Evolutionary conservation across 2,113 vertebrate species (phyloP), one percentile per base, ranked within the genome.

Genomic region (Herpetotheres cachinnans): DNA sequence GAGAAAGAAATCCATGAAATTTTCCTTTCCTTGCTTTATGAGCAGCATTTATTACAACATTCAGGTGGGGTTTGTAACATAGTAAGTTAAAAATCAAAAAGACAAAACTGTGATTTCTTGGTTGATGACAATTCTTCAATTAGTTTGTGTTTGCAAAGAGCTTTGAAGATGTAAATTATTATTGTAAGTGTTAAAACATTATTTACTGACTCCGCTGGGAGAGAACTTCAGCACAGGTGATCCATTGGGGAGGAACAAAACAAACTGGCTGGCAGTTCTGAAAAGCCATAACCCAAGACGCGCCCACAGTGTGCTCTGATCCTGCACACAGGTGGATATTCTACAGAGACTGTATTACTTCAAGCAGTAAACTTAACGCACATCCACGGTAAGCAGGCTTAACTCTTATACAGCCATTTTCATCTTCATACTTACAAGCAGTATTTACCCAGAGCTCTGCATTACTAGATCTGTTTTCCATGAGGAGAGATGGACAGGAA

Each of bases 51-150:
- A 47, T 47, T 79, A 36, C n/a, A 91, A 50, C 32, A 52, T 14
- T 50, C 26, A 63, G 20, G 27, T 78, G 65, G 1, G 4, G 26
- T 55, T 72, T 88, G 34, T 70, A 88, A 73, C 21, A 72, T 2
- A 40, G 9, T 13, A 52, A 82, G 49, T 66, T 72, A 79, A 92
- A 95, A 96, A 90, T 56, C 34, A 87, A 62, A 71, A 86, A 73
- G 46, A 27, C 22, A 73, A 89, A 95, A 80, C 24, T 62, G 25
- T 40, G 40, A 82, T 73, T 85, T 90, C 62, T 82, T 70, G 12
- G 32, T 59, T 66, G 84, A 54, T 1, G 19, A 26, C 1, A 2
- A 69, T 42, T 65, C 80, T 89, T 85, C 66, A 42, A 17, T 50
- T 56, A 47, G 36, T 34, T 69, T 50, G 18, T 69, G n/a, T 77